Evolutionary conservation across 2,888 invertebrate species (phyloP), one percentile per base, ranked within the genome.

Genomic region (Patella ulyssiponensis): DNA sequence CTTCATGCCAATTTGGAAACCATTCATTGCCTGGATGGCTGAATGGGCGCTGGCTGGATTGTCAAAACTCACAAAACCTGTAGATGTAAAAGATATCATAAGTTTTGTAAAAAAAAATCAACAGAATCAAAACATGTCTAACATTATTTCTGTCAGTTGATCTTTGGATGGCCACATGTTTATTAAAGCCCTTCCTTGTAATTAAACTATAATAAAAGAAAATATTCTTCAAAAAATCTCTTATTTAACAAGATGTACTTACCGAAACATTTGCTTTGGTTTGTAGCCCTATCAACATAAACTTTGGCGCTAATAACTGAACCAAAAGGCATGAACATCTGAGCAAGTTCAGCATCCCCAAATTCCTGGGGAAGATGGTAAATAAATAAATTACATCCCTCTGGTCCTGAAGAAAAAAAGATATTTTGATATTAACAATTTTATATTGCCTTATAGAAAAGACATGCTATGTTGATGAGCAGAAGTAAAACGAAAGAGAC

Each of bases 191-290:
- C 33, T 33, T 33, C 7, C 44, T 44, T 44, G 44, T 44, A 44
- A 44, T 7, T 44, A 44, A 44, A 44, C 3, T 44, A 44, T 44
- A 1, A 44, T 44, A 5, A 9, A 0, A 44, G 44, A 44, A 44
- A 44, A 44, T 44, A 44, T 44, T 44, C 44, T 44, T 44, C 0
- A 20, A 14, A 64, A 23, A 7, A 64, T 20, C 3, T 20, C 20
- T 64, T 64, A 2, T 23, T 23, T 11, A 44, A 33, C 27, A 56
- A 73, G 17, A n/a, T 23, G 33, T 73, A 89, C 96, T 94, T 93
- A 99, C 99, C 99, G 93, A 99, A 99, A 94, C 99, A 99, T 94
- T 99, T 99, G 95, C 98, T 98, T 94, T 99, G 99, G 93, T 99
- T 99, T 91, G 99, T 99, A 58, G 98, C 99, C 90, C 99, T 95